Conservation (phyloP, 2,113 vertebrate genomes). For the Platysternon megacephalum region DNA sequence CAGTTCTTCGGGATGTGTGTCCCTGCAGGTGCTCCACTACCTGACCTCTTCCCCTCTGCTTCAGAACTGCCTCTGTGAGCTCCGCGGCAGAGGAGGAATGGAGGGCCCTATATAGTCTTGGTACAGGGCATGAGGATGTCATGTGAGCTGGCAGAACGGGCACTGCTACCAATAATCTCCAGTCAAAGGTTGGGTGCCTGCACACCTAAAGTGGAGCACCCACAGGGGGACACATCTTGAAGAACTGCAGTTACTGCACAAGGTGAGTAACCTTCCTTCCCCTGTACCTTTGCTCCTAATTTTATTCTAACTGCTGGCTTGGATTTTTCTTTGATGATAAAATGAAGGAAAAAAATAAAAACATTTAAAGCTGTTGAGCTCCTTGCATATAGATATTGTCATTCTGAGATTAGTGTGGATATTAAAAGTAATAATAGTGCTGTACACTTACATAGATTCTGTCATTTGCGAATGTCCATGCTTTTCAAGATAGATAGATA, state of each 20-base stretch:
- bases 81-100: background rate
- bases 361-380: background rate
- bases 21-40: background rate
- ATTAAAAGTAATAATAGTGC: background rate
- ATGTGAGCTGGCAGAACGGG: background rate
- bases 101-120: background rate
- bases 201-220: no score
- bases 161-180: background rate
- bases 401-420: background rate
- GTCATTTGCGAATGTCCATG: no score
- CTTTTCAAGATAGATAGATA: no score
- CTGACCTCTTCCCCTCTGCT: background rate
- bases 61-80: background rate
- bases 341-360: background rate
- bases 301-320: background rate
- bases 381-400: background rate
- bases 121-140: background rate
- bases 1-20: background rate
- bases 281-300: background rate
- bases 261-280: no score
- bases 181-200: background rate
- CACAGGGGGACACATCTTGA: no score
- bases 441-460: background rate
- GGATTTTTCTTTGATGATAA: conserved; percentile 4
- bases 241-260: no score